Percentiles rank a stretch among this genome's conserved stretches.
These are phyloP conservation scores for Tachysurus vachellii DNA, from an alignment of 2,113 vertebrate genomes.

Conservation along the genomic window DNA sequence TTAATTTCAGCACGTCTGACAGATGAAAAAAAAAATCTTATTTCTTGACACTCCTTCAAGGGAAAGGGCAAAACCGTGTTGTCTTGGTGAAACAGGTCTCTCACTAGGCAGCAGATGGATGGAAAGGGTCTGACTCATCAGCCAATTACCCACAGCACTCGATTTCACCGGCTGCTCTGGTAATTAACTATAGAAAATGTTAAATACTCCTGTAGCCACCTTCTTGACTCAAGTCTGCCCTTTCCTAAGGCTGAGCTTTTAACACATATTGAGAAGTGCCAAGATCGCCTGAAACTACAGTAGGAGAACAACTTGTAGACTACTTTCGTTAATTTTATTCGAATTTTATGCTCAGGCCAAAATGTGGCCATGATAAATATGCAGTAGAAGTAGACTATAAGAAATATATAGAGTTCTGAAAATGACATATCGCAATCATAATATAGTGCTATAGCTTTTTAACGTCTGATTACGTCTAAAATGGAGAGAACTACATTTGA, in stretches of 20 bases:
- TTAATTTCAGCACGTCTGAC: constrained; percentile 42
- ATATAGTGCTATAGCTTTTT: not conserved
- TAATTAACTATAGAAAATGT: constrained; percentile 37
- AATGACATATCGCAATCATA: not conserved
- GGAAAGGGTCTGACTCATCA: not conserved
- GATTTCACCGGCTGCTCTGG: constrained; percentile 21
- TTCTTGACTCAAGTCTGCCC: constrained; percentile 19
- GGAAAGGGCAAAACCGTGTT: constrained; percentile 39
- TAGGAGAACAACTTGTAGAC: not conserved
- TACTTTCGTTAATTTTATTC: not conserved
- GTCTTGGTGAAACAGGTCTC: constrained; percentile 27
- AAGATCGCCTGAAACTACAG: not conserved
- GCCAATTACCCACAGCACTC: constrained; percentile 17
- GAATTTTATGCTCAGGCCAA: not conserved
- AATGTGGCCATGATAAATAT: not conserved
- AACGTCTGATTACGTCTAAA: not conserved
- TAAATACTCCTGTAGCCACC: constrained; percentile 10
- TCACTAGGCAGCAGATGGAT: not conserved
- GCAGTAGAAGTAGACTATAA: not conserved
- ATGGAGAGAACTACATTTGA: not conserved
- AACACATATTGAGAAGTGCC: constrained; percentile 21
- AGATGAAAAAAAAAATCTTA: constrained; percentile 18
- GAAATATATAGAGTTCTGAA: not conserved
- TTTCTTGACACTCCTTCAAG: constrained; percentile 32
- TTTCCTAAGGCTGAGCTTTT: constrained; percentile 1